phyloP scores from a whole-genome alignment of 2,113 vertebrate genomes.

The Campylomormyrus tamandua region DNA sequence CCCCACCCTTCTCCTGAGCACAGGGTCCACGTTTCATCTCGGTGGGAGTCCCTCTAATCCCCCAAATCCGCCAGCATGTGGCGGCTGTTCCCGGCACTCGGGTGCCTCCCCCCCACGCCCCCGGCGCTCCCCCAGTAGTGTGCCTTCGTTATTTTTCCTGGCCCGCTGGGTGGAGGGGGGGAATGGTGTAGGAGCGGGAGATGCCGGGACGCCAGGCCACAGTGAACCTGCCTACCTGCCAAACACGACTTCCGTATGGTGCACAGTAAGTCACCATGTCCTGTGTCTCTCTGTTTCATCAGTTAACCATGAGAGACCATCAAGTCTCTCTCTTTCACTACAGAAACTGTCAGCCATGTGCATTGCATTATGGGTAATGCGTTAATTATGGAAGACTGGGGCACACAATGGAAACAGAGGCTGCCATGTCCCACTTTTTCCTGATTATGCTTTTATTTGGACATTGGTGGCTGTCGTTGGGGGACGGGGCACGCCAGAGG shows the following conservation, averaged over 20 bases:
- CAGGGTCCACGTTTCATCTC: constrained; percentile 41
- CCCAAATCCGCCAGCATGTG: constrained; percentile 23
- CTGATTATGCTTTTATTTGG: background rate
- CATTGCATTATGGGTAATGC: background rate
- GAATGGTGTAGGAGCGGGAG: background rate
- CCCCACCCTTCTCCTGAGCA: constrained; percentile 28
- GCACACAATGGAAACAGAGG: background rate
- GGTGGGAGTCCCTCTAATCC: constrained; percentile 43
- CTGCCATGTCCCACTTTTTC: background rate
- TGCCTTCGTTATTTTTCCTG: background rate
- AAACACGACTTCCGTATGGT: background rate
- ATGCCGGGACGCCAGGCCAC: background rate
- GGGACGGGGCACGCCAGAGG: background rate
- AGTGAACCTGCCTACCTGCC: background rate
- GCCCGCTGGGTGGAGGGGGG: background rate
- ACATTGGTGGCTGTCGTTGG: background rate
- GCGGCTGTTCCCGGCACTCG: background rate
- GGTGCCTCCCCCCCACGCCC: background rate
- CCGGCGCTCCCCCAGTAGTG: background rate
- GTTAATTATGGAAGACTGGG: background rate
- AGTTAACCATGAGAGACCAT: background rate
- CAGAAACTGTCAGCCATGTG: background rate
- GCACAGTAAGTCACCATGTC: background rate
- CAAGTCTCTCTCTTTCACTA: background rate
- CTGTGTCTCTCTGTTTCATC: background rate